Evolutionary conservation across 2,888 invertebrate genomes (phyloP).

Genomic region (Argynnis bischoffii): DNA sequence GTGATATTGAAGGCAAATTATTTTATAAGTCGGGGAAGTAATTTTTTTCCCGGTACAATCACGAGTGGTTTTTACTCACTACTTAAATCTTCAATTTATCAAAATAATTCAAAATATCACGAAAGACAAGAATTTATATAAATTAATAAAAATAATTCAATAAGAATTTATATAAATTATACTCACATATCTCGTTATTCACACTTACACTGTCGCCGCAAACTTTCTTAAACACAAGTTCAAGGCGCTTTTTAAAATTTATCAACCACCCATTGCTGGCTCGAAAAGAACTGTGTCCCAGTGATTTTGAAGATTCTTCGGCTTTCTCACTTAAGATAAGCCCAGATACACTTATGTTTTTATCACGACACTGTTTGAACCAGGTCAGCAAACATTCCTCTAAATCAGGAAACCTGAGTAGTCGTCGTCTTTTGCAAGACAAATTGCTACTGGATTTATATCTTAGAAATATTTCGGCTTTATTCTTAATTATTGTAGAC

Average conservation of each 20-base stretch:
- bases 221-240: constrained; percentile 42
- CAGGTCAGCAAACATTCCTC: constrained; percentile 28
- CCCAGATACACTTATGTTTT: constrained; percentile 29
- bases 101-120: too few species aligned
- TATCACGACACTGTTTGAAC: constrained; percentile 28
- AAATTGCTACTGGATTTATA: constrained; percentile 23
- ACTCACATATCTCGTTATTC: constrained; percentile 4
- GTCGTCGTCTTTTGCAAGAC: constrained; percentile 25
- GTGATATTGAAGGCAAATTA: too few species aligned
- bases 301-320: constrained; percentile 26
- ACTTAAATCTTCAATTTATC: too few species aligned
- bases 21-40: too few species aligned
- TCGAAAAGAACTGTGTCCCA: constrained; percentile 28
- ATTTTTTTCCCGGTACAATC: too few species aligned
- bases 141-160: too few species aligned
- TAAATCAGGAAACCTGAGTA: constrained; percentile 21
- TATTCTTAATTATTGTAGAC: constrained; percentile 28
- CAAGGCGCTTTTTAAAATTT: constrained; percentile 40
- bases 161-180: too few species aligned
- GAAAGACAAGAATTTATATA: too few species aligned
- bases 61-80: too few species aligned
- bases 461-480: constrained; percentile 27
- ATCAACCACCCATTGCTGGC: constrained; percentile 43
- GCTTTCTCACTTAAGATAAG: constrained; percentile 30
- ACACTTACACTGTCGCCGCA: constrained; percentile 42